A percentile compares a stretch with the other conserved stretches of the same genome.
Conservation (phyloP, 2,113 vertebrate species). For the Saiga tatarica region DNA sequence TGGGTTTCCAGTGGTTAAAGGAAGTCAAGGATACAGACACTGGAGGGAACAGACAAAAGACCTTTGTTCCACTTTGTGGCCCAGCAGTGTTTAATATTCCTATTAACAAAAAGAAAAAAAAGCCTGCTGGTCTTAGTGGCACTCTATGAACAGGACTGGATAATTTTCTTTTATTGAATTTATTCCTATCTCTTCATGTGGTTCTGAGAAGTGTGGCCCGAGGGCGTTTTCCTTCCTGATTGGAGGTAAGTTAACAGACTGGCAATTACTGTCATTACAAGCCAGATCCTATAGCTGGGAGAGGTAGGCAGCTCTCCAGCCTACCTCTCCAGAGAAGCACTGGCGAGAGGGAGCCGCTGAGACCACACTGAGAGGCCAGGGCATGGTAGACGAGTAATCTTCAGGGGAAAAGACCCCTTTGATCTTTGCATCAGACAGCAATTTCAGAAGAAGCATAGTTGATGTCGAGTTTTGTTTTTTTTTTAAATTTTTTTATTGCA, state of each 20-base stretch:
- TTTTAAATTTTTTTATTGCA: not conserved
- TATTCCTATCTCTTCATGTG: not conserved
- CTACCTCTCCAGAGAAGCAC: not conserved
- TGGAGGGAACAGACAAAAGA: not conserved
- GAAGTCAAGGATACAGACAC: not conserved
- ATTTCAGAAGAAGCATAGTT: slow-evolving; percentile 11
- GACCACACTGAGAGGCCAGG: slow-evolving; percentile 1
- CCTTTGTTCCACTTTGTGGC: not conserved
- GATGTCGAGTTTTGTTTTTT: not conserved
- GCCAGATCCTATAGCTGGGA: not conserved
- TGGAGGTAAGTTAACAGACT: slow-evolving; percentile 36
- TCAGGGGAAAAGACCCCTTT: not conserved
- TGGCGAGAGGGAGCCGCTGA: not conserved
- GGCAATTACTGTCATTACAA: slow-evolving; percentile 50
- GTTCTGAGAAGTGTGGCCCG: slow-evolving; percentile 56
- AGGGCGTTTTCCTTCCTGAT: slow-evolving; percentile 56
- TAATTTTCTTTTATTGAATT: slow-evolving; percentile 12
- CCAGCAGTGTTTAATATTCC: not conserved
- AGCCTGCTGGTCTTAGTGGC: not conserved
- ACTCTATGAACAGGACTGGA: not conserved
- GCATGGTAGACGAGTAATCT: not conserved
- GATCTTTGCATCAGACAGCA: slow-evolving; percentile 43
- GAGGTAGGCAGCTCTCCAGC: not conserved
- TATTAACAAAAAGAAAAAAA: not conserved
- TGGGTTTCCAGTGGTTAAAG: not conserved